phyloP scores from a whole-genome alignment of 2,113 vertebrate genomes.

The Puma concolor region DNA sequence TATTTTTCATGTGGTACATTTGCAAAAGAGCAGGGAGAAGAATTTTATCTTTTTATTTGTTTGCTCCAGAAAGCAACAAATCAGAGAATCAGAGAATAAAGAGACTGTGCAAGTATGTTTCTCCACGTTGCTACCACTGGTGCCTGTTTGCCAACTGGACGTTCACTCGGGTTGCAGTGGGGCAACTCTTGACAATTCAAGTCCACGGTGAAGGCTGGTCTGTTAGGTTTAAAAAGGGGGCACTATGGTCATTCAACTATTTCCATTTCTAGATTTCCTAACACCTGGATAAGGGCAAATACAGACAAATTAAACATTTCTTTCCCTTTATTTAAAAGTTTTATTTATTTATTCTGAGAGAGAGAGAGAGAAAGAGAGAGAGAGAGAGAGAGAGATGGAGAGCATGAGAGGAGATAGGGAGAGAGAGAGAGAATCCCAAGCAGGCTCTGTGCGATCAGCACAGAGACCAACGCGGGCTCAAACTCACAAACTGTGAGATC shows the following conservation, averaged over 20 bases:
- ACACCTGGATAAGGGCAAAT: background rate
- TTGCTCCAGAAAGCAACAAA: constrained; percentile 32
- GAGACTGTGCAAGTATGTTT: background rate
- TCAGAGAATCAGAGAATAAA: background rate
- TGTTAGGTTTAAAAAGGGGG: background rate
- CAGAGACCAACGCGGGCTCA: no score
- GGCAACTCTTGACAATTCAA: background rate
- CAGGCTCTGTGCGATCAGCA: no score
- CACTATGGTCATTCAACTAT: background rate
- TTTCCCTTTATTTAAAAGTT: no score
- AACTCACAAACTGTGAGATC: no score
- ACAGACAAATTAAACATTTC: constrained; percentile 40
- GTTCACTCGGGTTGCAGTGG: background rate
- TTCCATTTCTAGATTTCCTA: background rate
- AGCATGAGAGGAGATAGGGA: no score
- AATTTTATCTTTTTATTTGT: background rate
- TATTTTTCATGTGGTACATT: constrained; percentile 28
- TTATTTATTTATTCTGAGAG: no score
- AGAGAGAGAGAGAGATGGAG: no score
- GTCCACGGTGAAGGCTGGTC: background rate
- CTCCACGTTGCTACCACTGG: background rate
- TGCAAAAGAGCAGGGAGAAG: background rate
- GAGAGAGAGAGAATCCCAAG: no score
- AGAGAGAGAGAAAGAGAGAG: no score
- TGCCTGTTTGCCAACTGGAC: background rate